Evolutionary conservation across 1,140 invertebrate species (phyloP), one percentile per base, ranked within the genome.

Genomic region (Drosophila sproati): DNA sequence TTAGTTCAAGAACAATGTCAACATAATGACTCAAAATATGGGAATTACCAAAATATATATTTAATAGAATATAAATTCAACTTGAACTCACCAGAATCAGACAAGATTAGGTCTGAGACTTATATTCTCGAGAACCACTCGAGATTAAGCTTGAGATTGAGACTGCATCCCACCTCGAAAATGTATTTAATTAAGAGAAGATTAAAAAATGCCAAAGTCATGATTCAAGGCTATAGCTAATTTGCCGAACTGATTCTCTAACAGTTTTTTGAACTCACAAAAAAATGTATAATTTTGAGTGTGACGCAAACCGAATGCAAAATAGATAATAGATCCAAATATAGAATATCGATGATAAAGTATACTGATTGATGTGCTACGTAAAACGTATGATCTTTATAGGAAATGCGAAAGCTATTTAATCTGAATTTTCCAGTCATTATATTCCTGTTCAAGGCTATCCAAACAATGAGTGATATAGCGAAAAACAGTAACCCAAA

Each of bases 1-100:
- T 39, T 20, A 28, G 48, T 60, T 51, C 48, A 43, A 45, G 35
- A 37, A 6, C 57, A 54, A 69, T 56, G 56, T 52, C 48, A 41
- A 8, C 55, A 43, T 10, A 8, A 29, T 55, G 51, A 47, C 10
- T 55, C 31, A 37, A 37, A 64, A 54, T 20, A 28, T 28, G 35
- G 29, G 62, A 54, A 54, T 29, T 20, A 37, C 63, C 56, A 55
- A 12, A 48, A 45, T 10, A 43, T 34, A 60, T 32, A 57, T 43
- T 43, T 4, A 34, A 34, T 34, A 41, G 20, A 20, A 6, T 31
- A 62, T 51, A 31, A 5, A 45, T 20, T 4, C 43, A 5, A 28
- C 5, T 7, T 4, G n/a, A 5, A 54, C 51, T 20, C 51, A 52
- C 2, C 35, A 32, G 51, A 35, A 35, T 7, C 32, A 1, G 5